A percentile compares a stretch with the other conserved stretches of the same genome.
These are phyloP conservation scores for Ruditapes philippinarum DNA, from an alignment of 1,140 invertebrate genomes.

Conservation along the genomic window DNA sequence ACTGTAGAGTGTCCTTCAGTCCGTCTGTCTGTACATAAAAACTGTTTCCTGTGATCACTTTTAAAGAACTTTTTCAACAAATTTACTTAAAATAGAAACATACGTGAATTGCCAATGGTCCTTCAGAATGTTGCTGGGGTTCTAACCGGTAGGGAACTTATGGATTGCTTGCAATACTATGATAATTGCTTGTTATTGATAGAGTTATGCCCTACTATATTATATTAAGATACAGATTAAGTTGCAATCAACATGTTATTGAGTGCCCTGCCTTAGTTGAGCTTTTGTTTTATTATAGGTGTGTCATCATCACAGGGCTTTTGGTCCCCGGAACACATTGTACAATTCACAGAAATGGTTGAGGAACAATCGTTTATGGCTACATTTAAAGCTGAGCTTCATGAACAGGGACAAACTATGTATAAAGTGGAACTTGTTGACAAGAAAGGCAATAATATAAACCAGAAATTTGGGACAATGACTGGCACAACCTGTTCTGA, in stretches of 20 bases:
- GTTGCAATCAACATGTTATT: slow-evolving; percentile 93
- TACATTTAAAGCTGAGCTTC: slow-evolving; percentile 63
- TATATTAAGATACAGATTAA: too few species aligned
- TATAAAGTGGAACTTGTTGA: slow-evolving; percentile 74
- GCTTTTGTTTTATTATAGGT: slow-evolving; percentile 55
- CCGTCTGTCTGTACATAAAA: too few species aligned
- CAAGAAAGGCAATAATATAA: slow-evolving; percentile 74
- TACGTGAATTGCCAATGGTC: too few species aligned
- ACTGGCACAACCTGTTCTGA: slow-evolving; percentile 46
- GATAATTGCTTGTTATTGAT: too few species aligned
- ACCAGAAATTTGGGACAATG: slow-evolving; percentile 73
- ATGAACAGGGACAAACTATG: slow-evolving; percentile 55
- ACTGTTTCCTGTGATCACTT: too few species aligned
- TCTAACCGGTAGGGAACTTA: too few species aligned
- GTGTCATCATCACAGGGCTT: slow-evolving; percentile 75
- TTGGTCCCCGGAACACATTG: slow-evolving; percentile 82
- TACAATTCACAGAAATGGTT: slow-evolving; percentile 82
- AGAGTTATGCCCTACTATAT: too few species aligned
- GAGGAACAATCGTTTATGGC: slow-evolving; percentile 78
- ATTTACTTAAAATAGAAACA: too few species aligned
- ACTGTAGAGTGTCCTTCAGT: too few species aligned
- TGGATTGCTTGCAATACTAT: too few species aligned
- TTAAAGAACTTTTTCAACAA: too few species aligned
- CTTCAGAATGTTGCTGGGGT: too few species aligned
- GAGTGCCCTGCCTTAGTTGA: slow-evolving; percentile 89